Percentiles rank a stretch among this genome's conserved stretches.
These are phyloP conservation scores for Pangasius djambal DNA, from an alignment of 2,797 vertebrate genomes.

Conservation along the genomic window DNA sequence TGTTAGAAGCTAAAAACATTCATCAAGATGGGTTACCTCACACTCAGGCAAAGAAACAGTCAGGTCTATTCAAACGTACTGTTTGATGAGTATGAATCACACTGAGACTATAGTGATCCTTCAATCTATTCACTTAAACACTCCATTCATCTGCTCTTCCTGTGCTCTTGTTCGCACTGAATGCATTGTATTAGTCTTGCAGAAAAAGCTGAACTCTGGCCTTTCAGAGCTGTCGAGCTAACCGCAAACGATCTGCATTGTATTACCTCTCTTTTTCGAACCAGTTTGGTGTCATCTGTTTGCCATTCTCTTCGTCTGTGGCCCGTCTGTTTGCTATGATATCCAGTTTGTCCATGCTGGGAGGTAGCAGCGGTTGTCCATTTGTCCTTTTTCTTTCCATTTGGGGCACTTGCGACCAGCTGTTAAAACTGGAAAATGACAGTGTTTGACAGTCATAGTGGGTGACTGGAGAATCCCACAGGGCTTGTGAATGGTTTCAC, in stretches of 20 bases:
- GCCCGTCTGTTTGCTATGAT: slow-evolving; percentile 25
- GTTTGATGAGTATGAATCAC: slow-evolving; percentile 38
- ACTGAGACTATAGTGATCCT: slow-evolving; percentile 16
- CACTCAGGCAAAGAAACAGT: neutral
- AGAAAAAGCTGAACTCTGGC: slow-evolving; percentile 1
- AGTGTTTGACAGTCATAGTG: slow-evolving; percentile 48
- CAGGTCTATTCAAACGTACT: slow-evolving; percentile 13
- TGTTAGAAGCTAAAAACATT: slow-evolving; percentile 42
- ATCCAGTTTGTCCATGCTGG: slow-evolving; percentile 44
- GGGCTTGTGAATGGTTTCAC: slow-evolving; percentile 44
- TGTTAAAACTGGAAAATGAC: slow-evolving; percentile 49
- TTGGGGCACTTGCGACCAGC: slow-evolving; percentile 41
- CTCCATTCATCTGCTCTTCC: slow-evolving; percentile 37
- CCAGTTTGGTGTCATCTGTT: slow-evolving; percentile 25
- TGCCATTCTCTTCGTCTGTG: slow-evolving; percentile 27
- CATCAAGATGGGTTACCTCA: neutral
- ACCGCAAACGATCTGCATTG: slow-evolving; percentile 9
- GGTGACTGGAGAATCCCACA: slow-evolving; percentile 46
- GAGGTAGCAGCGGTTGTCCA: slow-evolving; percentile 40
- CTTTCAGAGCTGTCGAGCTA: neutral
- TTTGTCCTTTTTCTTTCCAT: slow-evolving; percentile 19
- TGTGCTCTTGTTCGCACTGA: slow-evolving; percentile 22
- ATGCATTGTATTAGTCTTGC: slow-evolving; percentile 9
- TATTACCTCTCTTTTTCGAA: slow-evolving; percentile 7
- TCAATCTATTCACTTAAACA: slow-evolving; percentile 18